Conservation (phyloP, 2,797 vertebrate species). For the Enteromius afrohamiltoni region DNA sequence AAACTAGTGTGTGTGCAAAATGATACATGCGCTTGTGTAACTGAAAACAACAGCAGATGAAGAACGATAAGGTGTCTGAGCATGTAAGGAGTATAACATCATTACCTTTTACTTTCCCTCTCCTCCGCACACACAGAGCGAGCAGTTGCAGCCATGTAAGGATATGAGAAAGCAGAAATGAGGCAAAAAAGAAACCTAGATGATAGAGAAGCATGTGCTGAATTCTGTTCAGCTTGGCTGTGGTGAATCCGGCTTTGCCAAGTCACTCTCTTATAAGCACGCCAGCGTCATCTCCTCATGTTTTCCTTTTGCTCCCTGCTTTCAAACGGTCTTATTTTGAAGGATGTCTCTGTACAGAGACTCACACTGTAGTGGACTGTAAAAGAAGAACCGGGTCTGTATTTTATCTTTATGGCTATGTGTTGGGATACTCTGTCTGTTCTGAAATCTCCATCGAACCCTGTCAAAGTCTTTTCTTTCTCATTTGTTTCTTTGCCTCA, state of each 20-base stretch:
- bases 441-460: no score
- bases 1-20: background rate
- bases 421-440: background rate
- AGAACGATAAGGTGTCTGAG: slow-evolving; percentile 4
- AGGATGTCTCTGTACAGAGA: slow-evolving; percentile 3
- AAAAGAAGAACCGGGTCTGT: background rate
- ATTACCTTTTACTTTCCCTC: slow-evolving; percentile 8
- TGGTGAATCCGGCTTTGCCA: slow-evolving; percentile 12
- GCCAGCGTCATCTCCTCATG: slow-evolving; percentile 35
- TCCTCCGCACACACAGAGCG: background rate
- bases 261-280: slow-evolving; percentile 22
- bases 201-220: slow-evolving; percentile 13
- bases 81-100: background rate
- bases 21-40: background rate
- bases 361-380: slow-evolving; percentile 6
- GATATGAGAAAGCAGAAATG: slow-evolving; percentile 16
- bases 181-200: slow-evolving; percentile 2
- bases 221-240: slow-evolving; percentile 21
- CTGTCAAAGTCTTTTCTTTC: background rate
- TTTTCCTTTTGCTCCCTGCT: slow-evolving; percentile 2
- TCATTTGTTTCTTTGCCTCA: background rate
- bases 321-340: slow-evolving; percentile 31
- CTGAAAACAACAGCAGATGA: background rate
- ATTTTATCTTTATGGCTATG: background rate
- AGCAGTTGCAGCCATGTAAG: slow-evolving; percentile 15